Conservation (phyloP, 1,140 invertebrate species). For the Manduca sexta region DNA sequence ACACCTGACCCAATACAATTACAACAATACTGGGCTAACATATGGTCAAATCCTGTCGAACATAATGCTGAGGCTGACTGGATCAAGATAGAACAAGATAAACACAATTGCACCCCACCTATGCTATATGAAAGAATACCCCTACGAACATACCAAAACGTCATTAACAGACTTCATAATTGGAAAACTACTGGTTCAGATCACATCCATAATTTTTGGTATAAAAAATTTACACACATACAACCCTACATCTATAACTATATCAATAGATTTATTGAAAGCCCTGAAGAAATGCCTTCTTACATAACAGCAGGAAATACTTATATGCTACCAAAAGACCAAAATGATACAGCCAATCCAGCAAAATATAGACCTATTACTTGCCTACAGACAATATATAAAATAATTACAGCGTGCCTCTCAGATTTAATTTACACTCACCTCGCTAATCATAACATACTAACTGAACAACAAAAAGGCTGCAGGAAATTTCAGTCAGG, state of each 20-base stretch:
- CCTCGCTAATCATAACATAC: constrained; percentile 14
- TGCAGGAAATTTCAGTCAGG: constrained; percentile 14
- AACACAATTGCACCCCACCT: not conserved
- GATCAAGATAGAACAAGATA: constrained; percentile 15
- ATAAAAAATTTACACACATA: constrained; percentile 8
- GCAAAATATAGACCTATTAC: no score
- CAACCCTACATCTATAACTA: not conserved
- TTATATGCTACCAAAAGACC: constrained; percentile 24
- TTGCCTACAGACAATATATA: no score
- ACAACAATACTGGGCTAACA: constrained; percentile 8
- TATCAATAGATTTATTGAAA: constrained; percentile 4
- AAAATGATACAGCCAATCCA: constrained; percentile 10
- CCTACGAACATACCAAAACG: constrained; percentile 9
- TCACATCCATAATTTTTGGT: constrained; percentile 12
- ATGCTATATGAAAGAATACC: constrained; percentile 7
- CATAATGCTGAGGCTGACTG: constrained; percentile 15
- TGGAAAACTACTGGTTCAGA: constrained; percentile 12
- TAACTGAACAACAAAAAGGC: constrained; percentile 23
- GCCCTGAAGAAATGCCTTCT: constrained; percentile 4
- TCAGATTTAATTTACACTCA: constrained; percentile 14
- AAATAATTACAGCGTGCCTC: constrained; percentile 1
- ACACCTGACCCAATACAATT: no score
- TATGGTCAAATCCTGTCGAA: constrained; percentile 15
- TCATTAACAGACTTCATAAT: constrained; percentile 8
- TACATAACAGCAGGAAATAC: constrained; percentile 17